Evolutionary conservation across 2,888 invertebrate species (phyloP).

Genomic region (Caenorhabditis sp.): DNA sequence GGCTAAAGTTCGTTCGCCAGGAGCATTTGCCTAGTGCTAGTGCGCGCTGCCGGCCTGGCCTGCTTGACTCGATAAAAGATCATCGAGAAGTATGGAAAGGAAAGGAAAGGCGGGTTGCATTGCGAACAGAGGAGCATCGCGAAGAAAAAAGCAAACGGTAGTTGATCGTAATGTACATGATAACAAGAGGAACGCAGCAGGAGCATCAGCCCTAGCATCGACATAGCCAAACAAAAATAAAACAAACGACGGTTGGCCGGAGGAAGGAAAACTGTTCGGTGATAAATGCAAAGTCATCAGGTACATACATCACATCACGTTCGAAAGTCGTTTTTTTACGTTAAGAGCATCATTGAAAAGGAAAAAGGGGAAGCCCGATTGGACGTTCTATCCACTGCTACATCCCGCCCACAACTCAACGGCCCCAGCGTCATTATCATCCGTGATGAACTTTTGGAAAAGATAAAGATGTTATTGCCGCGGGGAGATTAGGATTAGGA

Average conservation of each 20-base stretch:
- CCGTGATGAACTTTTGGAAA: conserved; percentile 19
- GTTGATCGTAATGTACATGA: conserved; percentile 61
- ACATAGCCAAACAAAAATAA: conserved; percentile 55
- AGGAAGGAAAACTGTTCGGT: too few relatives aligned
- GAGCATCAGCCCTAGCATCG: conserved; percentile 23
- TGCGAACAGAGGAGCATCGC: conserved; percentile 26
- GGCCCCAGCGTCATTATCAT: conserved; percentile 23
- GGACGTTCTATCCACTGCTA: too few relatives aligned
- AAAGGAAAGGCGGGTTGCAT: too few relatives aligned
- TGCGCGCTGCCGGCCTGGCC: neutral
- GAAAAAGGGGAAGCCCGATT: too few relatives aligned
- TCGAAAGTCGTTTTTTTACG: too few relatives aligned
- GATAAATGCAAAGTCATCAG: too few relatives aligned
- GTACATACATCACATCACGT: too few relatives aligned
- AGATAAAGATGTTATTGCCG: neutral
- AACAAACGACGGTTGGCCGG: conserved; percentile 29
- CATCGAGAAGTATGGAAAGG: conserved; percentile 26
- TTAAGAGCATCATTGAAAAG: too few relatives aligned
- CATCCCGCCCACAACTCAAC: conserved; percentile 8
- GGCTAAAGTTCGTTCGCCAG: conserved; percentile 11
- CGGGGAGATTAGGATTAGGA: conserved; percentile 38
- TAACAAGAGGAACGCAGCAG: conserved; percentile 36
- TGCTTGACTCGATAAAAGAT: conserved; percentile 49
- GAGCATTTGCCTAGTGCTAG: conserved; percentile 51
- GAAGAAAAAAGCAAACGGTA: conserved; percentile 37